phyloP scores from a whole-genome alignment of 1,140 invertebrate genomes.

The Oedothorax gibbosus region DNA sequence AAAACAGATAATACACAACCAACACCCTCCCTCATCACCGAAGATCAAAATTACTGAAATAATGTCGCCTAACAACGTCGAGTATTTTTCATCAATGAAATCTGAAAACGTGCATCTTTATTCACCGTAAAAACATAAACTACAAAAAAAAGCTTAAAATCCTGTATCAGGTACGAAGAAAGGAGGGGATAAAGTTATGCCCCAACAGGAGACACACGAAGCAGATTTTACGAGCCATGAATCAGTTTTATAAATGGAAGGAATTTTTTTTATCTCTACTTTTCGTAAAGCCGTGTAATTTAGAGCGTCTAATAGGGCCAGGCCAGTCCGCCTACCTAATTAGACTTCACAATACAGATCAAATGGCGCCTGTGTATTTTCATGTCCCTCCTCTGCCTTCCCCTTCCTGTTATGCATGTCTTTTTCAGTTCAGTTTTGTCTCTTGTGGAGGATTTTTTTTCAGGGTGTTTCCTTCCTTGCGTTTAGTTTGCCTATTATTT shows the following conservation, averaged over 20 bases:
- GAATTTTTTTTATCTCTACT: slow-evolving; percentile 7
- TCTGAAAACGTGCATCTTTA: background rate
- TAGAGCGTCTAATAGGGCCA: slow-evolving; percentile 43
- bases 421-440: background rate
- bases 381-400: background rate
- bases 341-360: slow-evolving; percentile 48
- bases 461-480: background rate
- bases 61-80: too few relatives aligned
- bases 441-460: background rate
- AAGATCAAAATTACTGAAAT: too few relatives aligned
- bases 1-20: too few relatives aligned
- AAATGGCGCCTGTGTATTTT: slow-evolving; percentile 31
- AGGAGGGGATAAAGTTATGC: slow-evolving; percentile 8
- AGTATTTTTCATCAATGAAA: slow-evolving; percentile 27
- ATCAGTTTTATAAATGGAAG: slow-evolving; percentile 56
- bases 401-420: background rate
- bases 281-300: slow-evolving; percentile 52
- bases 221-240: slow-evolving; percentile 37
- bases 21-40: too few relatives aligned
- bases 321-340: slow-evolving; percentile 40
- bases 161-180: background rate
- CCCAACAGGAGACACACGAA: background rate
- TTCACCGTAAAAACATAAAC: background rate
- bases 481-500: background rate
- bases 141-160: slow-evolving; percentile 13